These are phyloP conservation scores for Enteromius afrohamiltoni DNA, from an alignment of 2,797 vertebrate genomes.

Conservation along the genomic window DNA sequence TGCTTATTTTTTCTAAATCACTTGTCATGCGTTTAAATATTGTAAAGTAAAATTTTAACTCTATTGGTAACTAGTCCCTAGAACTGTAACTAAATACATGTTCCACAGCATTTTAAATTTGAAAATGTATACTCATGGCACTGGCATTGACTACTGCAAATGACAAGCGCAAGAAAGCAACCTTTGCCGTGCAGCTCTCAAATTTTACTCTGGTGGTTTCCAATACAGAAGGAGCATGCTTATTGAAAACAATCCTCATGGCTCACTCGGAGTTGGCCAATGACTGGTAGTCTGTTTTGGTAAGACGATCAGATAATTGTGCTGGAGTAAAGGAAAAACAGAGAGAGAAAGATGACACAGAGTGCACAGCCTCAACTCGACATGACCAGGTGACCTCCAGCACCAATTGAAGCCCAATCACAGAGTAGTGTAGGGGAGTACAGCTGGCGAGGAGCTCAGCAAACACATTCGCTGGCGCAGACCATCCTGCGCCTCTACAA, in stretches of 20 bases:
- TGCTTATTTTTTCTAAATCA: not conserved
- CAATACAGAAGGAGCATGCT: not conserved
- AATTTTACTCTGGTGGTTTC: not conserved
- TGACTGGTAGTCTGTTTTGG: not conserved
- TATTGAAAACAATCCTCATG: not conserved
- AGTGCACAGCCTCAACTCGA: not conserved
- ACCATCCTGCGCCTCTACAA: not conserved
- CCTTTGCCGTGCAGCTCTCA: not conserved
- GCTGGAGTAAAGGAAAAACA: not conserved
- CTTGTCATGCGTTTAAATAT: not conserved
- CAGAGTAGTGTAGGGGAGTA: not conserved
- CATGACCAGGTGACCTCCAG: not conserved
- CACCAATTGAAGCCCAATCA: not conserved
- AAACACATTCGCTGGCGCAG: not conserved
- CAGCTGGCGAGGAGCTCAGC: not conserved
- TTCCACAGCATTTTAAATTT: not conserved
- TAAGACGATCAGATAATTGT: slow-evolving; percentile 1
- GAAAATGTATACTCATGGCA: not conserved
- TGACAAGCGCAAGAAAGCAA: not conserved
- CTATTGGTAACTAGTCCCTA: not conserved
- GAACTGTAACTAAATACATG: not conserved
- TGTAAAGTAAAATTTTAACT: not conserved
- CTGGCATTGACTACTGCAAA: not conserved
- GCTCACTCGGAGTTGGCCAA: not conserved
- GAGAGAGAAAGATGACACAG: not conserved